Conservation (phyloP, 2,797 vertebrate species). For the Toxotes lorentzi region DNA sequence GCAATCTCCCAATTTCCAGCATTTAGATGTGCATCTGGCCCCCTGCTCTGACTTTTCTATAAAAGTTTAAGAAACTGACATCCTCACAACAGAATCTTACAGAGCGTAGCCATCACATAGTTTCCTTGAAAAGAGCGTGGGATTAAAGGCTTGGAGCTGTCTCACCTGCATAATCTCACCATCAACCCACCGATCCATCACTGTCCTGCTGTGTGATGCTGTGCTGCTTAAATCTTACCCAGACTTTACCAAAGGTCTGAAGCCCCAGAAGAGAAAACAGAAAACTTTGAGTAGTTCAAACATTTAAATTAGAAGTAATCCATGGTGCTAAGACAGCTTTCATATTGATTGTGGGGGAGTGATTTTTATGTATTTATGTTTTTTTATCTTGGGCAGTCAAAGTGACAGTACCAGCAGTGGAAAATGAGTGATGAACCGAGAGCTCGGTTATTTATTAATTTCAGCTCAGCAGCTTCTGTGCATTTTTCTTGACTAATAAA, state of each 20-base stretch:
- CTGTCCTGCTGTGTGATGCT: conserved; percentile 51
- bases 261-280: conserved; percentile 45
- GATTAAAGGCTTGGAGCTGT: conserved; percentile 76
- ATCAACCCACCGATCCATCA: conserved; percentile 74
- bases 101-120: conserved; percentile 45
- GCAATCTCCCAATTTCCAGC: conserved; percentile 33
- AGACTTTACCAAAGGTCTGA: conserved; percentile 56
- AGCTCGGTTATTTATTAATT: conserved; percentile 51
- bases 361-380: conserved; percentile 40
- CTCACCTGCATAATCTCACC: conserved; percentile 75
- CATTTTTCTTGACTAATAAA: conserved; percentile 54
- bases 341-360: conserved; percentile 59
- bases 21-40: conserved; percentile 47
- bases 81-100: conserved; percentile 44
- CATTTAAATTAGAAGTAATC: conserved; percentile 67
- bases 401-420: conserved; percentile 51
- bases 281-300: conserved; percentile 59
- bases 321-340: conserved; percentile 62
- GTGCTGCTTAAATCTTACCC: conserved; percentile 54
- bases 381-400: conserved; percentile 49
- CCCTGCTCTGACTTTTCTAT: conserved; percentile 34
- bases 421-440: conserved; percentile 14
- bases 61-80: conserved; percentile 55
- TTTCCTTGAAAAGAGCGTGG: conserved; percentile 63
- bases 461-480: conserved; percentile 26